Base-by-base conservation (phyloP, 2,113 vertebrate genomes). In the Malurus elegans region DNA sequence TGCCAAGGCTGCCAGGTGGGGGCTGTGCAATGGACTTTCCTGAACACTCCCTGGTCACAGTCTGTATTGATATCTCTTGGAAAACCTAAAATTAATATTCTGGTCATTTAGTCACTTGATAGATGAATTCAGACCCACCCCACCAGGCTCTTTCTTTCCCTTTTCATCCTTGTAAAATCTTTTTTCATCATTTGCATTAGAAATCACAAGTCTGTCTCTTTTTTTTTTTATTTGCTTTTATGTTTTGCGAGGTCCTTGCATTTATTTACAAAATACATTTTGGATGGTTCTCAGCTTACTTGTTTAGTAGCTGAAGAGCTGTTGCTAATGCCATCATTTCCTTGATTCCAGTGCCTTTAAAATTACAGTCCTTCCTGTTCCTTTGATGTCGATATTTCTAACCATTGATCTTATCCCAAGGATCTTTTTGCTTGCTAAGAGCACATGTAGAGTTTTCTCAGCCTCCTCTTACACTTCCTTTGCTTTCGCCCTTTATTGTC, bases 1-100 rank as follows among this genome's bases (percentile, higher is more conserved):
- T 42, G 26, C 7, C 0, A 0, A 62, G 36, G 36, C 67, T 79
- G n/a, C 42, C 0, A 0, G 29, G 19, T 16, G 1, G 5, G 19
- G 18, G 13, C n/a, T 69, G 8, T 23, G 40, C 60, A 50, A 23
- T 34, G 32, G n/a, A 51, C 12, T 74, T 61, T 34, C 5, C 50
- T 80, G 20, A 44, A 64, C 40, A 47, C 51, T 8, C 4, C 4
- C 34, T 9, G 8, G 10, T 32, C 62, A 67, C 16, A 45, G 15
- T 12, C 58, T 80, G 38, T 8, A 40, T 40, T 14, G 2, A 17
- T 23, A 38, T 0, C 12, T 32, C 54, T 78, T 44, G 7, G 45
- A 84, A 78, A 92, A 31, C 42, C 14, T 24, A 8, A 28, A 54
- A 78, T 61, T 57, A 4, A 0, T 87, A 47, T 82, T 82, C 28